A percentile compares a stretch with the other conserved stretches of the same genome.
These are phyloP conservation scores for Crotophaga sulcirostris DNA, from an alignment of 2,113 vertebrate genomes.

Conservation along the genomic window DNA sequence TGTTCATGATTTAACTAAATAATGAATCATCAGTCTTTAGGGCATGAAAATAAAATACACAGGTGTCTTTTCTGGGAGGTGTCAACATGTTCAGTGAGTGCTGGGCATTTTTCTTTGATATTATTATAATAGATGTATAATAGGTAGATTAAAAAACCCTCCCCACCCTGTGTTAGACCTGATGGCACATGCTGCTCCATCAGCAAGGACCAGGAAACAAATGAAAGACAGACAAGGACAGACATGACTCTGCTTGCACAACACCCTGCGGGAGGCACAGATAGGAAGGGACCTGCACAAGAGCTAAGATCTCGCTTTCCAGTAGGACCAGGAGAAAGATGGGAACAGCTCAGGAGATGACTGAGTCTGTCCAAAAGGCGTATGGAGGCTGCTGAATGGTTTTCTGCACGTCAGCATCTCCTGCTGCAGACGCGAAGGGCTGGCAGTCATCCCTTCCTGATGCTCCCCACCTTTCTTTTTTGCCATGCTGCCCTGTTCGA, in stretches of 20 bases:
- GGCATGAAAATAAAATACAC: not conserved
- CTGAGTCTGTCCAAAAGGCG: accelerated
- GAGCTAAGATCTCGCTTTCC: accelerated
- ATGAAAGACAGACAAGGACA: not conserved
- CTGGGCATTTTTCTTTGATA: not conserved
- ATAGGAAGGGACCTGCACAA: not conserved
- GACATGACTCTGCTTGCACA: accelerated
- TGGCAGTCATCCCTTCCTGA: not conserved
- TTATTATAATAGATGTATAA: not conserved
- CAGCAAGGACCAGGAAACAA: not conserved
- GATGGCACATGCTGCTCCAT: accelerated
- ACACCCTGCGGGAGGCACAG: accelerated
- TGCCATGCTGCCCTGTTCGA: not conserved
- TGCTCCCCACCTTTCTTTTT: not conserved
- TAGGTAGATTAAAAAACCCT: not conserved
- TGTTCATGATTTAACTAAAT: not conserved
- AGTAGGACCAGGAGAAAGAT: accelerated
- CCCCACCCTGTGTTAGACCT: not conserved
- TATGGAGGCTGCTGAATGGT: accelerated
- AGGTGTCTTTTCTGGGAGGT: not conserved
- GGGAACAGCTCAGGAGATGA: accelerated
- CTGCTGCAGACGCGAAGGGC: not conserved
- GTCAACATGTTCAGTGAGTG: not conserved
- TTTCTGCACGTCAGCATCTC: not conserved
- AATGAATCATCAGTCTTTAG: accelerated